These are phyloP conservation scores for Catajapyx aquilonaris DNA, from an alignment of 1,140 invertebrate genomes.

Conservation along the genomic window DNA sequence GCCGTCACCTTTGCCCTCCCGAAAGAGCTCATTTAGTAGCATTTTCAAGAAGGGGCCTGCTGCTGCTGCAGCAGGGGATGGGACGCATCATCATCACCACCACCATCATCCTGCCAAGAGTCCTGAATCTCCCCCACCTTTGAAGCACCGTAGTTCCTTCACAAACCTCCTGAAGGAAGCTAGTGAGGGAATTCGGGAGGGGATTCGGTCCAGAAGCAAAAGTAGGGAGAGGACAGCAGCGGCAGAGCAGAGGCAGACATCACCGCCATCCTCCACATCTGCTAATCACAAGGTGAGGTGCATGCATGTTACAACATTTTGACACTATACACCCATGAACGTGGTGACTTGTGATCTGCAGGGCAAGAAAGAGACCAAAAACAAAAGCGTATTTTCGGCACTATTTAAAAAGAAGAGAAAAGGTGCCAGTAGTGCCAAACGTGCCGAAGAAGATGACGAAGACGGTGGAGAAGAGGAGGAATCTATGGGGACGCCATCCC, in stretches of 20 bases:
- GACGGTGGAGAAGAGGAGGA: slow-evolving; percentile 6
- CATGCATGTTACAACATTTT: too few species aligned
- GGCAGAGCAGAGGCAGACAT: background rate
- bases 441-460: slow-evolving; percentile 17
- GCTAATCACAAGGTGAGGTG: too few species aligned
- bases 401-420: slow-evolving; percentile 27
- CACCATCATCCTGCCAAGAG: too few species aligned
- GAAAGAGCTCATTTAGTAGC: slow-evolving; percentile 57
- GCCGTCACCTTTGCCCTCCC: slow-evolving; percentile 36
- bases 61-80: slow-evolving; percentile 26
- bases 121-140: slow-evolving; percentile 37
- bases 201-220: slow-evolving; percentile 33
- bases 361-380: slow-evolving; percentile 24
- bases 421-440: slow-evolving; percentile 14
- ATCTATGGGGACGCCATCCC: slow-evolving; percentile 6
- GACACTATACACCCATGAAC: too few species aligned
- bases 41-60: slow-evolving; percentile 39
- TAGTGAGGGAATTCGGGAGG: slow-evolving; percentile 17
- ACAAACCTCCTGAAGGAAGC: slow-evolving; percentile 18
- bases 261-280: too few species aligned
- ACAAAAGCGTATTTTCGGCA: slow-evolving; percentile 26
- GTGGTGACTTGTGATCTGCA: too few species aligned
- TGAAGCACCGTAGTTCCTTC: slow-evolving; percentile 11
- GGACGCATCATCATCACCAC: too few species aligned
- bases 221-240: slow-evolving; percentile 30